Evolutionary conservation across 2,888 invertebrate species (phyloP), one percentile per base, ranked within the genome.

Genomic region (Steromphala cineraria): DNA sequence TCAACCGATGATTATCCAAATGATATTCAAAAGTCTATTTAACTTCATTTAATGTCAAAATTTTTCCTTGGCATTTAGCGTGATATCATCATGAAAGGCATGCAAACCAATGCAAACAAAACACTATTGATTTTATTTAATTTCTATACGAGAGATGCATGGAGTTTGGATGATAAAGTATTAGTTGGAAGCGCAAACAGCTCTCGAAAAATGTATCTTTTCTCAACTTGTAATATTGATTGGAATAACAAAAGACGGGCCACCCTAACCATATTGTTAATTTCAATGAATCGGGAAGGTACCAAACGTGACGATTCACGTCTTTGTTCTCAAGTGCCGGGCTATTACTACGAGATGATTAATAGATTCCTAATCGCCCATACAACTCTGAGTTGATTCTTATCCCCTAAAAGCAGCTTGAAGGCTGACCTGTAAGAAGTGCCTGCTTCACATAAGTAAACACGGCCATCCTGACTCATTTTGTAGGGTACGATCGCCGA

Each of bases 401-500:
- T 75, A 75, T 75, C 75, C 75, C 24, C 46, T 24, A 46, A 24
- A 75, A 75, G 75, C 75, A 75, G 75, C 75, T 75, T 75, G 75
- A 53, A 40, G 52, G 19, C 75, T 52, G 24, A 40, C 24, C 52
- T 19, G 75, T 53, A 52, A 75, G 52, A 75, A 75, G 75, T 75
- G 24, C 19, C 53, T 10, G 75, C 21, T 75, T 31, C 77, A 82
- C 82, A 77, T 82, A 82, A 74, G 82, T 82, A 82, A 82, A 82
- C 80, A 82, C 15, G 40, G 53, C 71, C 52, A 77, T 77, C 79
- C 76, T 82, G 82, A 82, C 76, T 82, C 82, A 82, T 76, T 77
- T 55, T 67, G 78, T 76, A n/a, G 28, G 24, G 67, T 56, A 46
- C 67, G 28, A 74, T 71, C 46, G 75, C 75, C 52, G 55, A 74